A percentile compares a stretch with the other conserved stretches of the same genome.
Evolutionary conservation across 1,140 invertebrate genomes (phyloP).

Genomic region (Pachypeltis micranthus): DNA sequence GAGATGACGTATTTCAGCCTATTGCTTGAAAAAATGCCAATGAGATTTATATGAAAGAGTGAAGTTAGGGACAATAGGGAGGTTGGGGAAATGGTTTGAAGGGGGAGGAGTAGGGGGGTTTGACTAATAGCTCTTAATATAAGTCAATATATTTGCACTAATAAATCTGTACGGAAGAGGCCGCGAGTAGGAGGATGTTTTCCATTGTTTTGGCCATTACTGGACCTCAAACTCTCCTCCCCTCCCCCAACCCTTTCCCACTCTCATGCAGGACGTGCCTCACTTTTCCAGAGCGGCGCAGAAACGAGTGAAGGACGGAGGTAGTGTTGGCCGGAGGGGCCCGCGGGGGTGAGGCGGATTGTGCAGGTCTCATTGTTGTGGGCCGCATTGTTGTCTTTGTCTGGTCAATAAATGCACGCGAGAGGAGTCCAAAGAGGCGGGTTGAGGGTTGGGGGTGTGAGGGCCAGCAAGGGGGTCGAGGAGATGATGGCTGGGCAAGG

Average conservation of each 20-base stretch:
- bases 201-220: constrained; percentile 16
- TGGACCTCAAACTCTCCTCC: background rate
- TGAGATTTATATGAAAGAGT: no score
- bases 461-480: background rate
- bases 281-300: no score
- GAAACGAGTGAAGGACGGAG: background rate
- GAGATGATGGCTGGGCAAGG: background rate
- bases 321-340: background rate
- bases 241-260: no score
- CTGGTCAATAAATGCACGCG: constrained; percentile 21
- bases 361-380: constrained; percentile 11
- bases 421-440: background rate
- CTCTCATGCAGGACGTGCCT: no score
- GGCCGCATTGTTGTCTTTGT: constrained; percentile 16
- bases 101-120: constrained; percentile 5
- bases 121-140: constrained; percentile 23
- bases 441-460: background rate
- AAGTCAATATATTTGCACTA: constrained; percentile 24
- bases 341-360: background rate
- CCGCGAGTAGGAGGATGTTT: constrained; percentile 17
- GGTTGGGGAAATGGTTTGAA: background rate
- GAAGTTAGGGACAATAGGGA: background rate
- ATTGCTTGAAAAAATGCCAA: no score
- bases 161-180: constrained; percentile 16
- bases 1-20: no score